phyloP scores from a whole-genome alignment of 2,888 invertebrate species.

The Glyphotaelius pellucidus region DNA sequence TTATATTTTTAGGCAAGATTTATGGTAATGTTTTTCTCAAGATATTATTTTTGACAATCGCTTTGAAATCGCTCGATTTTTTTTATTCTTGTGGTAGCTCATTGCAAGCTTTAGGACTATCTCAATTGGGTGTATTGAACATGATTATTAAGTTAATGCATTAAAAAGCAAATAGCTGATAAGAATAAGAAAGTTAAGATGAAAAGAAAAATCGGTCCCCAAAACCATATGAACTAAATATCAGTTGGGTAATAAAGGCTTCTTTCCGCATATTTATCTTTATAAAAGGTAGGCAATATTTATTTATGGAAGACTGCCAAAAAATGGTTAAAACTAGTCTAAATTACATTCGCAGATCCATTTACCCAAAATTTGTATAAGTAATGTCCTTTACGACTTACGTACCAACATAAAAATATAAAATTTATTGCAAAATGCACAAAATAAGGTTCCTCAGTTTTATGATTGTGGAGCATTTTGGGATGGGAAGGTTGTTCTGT shows the following conservation, averaged over 20 bases:
- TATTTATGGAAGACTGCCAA: neutral
- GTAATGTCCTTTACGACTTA: neutral
- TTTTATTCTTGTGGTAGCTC: too few relatives aligned
- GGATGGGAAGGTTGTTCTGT: neutral
- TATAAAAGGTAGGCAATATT: neutral
- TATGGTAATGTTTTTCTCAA: too few relatives aligned
- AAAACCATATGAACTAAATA: too few relatives aligned
- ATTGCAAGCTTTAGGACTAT: too few relatives aligned
- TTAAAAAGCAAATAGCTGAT: too few relatives aligned
- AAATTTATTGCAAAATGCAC: constrained; percentile 45
- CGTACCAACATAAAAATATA: constrained; percentile 2
- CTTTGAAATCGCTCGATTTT: too few relatives aligned
- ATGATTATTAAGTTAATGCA: too few relatives aligned
- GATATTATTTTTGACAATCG: too few relatives aligned
- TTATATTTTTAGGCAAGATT: too few relatives aligned
- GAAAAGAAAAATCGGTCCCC: too few relatives aligned
- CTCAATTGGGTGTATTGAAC: too few relatives aligned
- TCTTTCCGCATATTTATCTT: neutral
- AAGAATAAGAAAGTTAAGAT: too few relatives aligned
- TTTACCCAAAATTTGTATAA: neutral
- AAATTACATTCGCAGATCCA: neutral
- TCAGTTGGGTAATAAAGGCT: neutral
- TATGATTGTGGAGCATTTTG: constrained; percentile 51
- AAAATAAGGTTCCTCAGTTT: constrained; percentile 14
- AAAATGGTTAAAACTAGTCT: neutral